Base-by-base conservation (phyloP, 2,113 vertebrate genomes). In the Perca schrenkii region DNA sequence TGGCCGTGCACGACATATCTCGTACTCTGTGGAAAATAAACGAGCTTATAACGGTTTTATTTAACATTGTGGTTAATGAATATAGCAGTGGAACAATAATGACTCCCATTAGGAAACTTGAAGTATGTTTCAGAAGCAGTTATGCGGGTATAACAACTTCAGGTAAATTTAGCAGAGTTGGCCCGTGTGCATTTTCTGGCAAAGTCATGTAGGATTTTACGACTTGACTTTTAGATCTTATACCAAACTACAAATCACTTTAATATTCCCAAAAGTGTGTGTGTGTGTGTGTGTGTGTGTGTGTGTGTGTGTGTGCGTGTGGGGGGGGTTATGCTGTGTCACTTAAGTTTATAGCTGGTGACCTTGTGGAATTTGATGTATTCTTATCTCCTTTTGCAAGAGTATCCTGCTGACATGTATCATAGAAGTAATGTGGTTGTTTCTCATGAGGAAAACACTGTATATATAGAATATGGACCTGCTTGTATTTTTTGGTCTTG, bases 171-270 rank as follows among this genome's bases (percentile, higher is more conserved):
- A 40, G 57, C 63, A 60, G 46, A 74, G 60, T 77, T 54, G 40
- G 21, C 7, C 14, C 40, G 31, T 63, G 22, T 63, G 11, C 77
- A 43, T 74, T 74, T 82, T 79, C 43, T 52, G 43, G 19, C 66
- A 68, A 77, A 87, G 70, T 13, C 80, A 58, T 82, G 10, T 22
- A 62, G 16, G 22, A 21, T 77, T 85, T 84, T 74, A 71, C 43
- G 25, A 65, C 28, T 47, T 11, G 46, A 63, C 22, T 52, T 78
- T 80, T 28, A 6, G 47, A 64, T 86, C 81, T 80, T 8, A 73
- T 57, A 74, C 34, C 22, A 70, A 79, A 79, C 63, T 28, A 60
- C 62, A 88, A 75, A 82, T 89, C 79, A 91, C 68, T 88, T 74
- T 88, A 69, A 90, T 84, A 62, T 86, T 58, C 47, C 15, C 70